These are phyloP conservation scores for Melieria picta DNA, from an alignment of 2,888 invertebrate species.

Conservation along the genomic window DNA sequence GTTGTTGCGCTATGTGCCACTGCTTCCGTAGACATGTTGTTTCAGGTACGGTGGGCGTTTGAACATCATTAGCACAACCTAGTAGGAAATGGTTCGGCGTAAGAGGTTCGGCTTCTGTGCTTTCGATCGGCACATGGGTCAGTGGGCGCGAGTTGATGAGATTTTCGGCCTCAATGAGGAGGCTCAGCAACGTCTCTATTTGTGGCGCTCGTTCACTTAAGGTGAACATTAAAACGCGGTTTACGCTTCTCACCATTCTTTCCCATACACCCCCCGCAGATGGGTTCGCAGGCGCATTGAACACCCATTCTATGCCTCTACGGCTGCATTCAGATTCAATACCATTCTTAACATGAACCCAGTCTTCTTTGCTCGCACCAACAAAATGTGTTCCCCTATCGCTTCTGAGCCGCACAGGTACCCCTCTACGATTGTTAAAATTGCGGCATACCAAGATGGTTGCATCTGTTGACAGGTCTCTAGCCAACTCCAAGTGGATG, in stretches of 20 bases:
- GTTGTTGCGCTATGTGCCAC: neutral
- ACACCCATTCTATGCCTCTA: conserved; percentile 33
- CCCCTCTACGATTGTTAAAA: conserved; percentile 31
- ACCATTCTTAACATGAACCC: neutral
- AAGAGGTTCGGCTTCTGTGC: conserved; percentile 28
- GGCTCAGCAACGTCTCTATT: conserved; percentile 18
- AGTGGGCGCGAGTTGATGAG: conserved; percentile 39
- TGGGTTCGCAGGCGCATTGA: conserved; percentile 36
- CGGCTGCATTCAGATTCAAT: conserved; percentile 15
- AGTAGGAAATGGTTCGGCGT: conserved; percentile 38
- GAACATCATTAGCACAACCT: neutral
- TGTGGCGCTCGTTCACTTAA: conserved; percentile 33
- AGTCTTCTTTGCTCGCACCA: conserved; percentile 27
- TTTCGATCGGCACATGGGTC: conserved; percentile 35
- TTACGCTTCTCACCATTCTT: conserved; percentile 32
- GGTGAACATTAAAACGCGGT: conserved; percentile 32
- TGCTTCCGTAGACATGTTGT: conserved; percentile 1
- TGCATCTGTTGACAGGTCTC: conserved; percentile 28
- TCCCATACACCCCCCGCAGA: conserved; percentile 38
- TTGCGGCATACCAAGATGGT: conserved; percentile 18
- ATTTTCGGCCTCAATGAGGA: conserved; percentile 40
- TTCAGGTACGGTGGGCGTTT: neutral
- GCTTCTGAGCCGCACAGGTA: conserved; percentile 29
- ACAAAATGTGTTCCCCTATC: conserved; percentile 30
- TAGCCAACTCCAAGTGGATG: conserved; percentile 27